phyloP scores from a whole-genome alignment of 2,888 invertebrate species.

The Drosophila pseudotalamancana region DNA sequence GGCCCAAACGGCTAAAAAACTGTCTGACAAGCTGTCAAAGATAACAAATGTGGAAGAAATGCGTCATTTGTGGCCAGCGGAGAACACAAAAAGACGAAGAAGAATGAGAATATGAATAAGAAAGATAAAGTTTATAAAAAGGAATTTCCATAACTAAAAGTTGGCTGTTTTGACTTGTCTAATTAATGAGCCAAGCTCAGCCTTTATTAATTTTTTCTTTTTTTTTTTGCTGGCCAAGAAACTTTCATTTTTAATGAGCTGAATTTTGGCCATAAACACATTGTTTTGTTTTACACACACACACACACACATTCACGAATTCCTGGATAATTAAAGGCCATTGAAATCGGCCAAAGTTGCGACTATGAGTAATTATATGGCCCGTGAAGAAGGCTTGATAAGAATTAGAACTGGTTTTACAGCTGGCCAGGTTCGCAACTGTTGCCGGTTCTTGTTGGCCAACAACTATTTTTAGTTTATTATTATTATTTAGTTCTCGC shows the following conservation, averaged over 20 bases:
- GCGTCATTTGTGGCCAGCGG: conserved; percentile 31
- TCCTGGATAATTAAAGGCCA: conserved; percentile 72
- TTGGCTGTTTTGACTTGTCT: conserved; percentile 35
- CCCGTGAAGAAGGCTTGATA: conserved; percentile 68
- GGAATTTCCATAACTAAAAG: conserved; percentile 42
- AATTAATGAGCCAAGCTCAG: conserved; percentile 65
- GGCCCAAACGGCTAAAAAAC: not conserved
- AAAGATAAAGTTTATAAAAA: not conserved
- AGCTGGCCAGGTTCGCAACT: conserved; percentile 1
- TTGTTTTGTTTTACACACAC: conserved; percentile 41
- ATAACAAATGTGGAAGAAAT: conserved; percentile 27
- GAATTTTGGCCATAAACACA: conserved; percentile 50
- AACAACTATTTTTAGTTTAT: conserved; percentile 41
- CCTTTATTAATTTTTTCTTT: conserved; percentile 7
- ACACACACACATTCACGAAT: conserved; percentile 38
- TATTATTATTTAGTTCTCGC: conserved; percentile 12
- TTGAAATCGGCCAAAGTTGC: conserved; percentile 50
- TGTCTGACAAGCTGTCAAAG: conserved; percentile 28
- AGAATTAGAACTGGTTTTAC: conserved; percentile 73
- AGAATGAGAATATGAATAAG: conserved; percentile 5
- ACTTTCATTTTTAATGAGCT: conserved; percentile 76
- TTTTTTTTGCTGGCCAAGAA: conserved; percentile 37
- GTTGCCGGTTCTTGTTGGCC: conserved; percentile 17
- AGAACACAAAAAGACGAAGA: not conserved
- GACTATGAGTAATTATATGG: conserved; percentile 71